Conservation (phyloP, 35 echinoderm and acorn worm species). For the Eucidaris tribuloides region DNA sequence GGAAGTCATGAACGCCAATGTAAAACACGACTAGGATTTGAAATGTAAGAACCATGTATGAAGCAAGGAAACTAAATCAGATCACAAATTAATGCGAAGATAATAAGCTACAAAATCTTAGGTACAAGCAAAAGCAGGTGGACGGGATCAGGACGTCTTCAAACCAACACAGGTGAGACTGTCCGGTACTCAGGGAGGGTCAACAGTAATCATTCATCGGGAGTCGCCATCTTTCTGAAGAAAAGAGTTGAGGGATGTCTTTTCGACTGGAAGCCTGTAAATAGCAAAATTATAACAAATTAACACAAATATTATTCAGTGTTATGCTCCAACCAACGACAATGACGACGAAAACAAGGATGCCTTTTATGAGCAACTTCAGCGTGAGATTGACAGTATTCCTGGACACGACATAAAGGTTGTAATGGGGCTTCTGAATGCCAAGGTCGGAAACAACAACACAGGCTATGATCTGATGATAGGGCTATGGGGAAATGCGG, state of each 20-base stretch:
- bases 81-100: not conserved
- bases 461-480: not conserved
- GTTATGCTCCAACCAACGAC: constrained; percentile 37
- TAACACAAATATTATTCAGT: constrained; percentile 1
- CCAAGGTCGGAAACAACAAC: constrained; percentile 34
- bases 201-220: not conserved
- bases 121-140: constrained; percentile 29
- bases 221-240: not conserved
- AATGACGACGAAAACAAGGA: constrained; percentile 3
- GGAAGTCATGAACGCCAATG: not conserved
- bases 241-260: not conserved
- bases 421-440: constrained; percentile 21
- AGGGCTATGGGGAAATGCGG: not conserved
- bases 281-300: not conserved
- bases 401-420: not conserved
- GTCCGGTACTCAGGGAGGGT: not conserved
- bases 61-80: not conserved
- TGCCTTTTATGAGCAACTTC: not conserved
- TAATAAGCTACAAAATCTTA: not conserved
- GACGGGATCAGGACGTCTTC: not conserved
- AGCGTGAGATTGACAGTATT: not conserved
- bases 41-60: no score
- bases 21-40: not conserved
- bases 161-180: not conserved
- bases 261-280: constrained; percentile 34